Percentiles rank a stretch among this genome's conserved stretches.
Evolutionary conservation across 2,888 invertebrate species (phyloP).

Genomic region (Pachydiplax longipennis): DNA sequence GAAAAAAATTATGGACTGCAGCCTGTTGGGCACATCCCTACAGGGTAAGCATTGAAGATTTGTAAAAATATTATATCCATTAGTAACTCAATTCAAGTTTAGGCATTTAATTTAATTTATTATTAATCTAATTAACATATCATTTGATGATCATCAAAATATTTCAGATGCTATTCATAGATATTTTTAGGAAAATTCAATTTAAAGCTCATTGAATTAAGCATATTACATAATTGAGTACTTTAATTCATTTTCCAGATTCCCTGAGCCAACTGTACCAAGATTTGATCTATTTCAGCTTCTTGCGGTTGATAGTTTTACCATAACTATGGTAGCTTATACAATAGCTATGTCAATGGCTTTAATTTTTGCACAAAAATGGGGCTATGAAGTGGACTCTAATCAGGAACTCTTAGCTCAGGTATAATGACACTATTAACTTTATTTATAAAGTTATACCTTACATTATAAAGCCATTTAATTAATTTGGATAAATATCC

Average conservation of each 20-base stretch:
- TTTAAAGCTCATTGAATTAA: too few relatives aligned
- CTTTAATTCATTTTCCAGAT: slow-evolving; percentile 49
- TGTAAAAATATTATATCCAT: too few relatives aligned
- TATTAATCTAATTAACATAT: not conserved
- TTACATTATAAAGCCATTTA: not conserved
- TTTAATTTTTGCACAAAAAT: slow-evolving; percentile 58
- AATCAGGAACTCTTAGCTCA: slow-evolving; percentile 57
- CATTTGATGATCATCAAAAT: too few relatives aligned
- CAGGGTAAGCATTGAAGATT: slow-evolving; percentile 62
- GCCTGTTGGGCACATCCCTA: slow-evolving; percentile 74
- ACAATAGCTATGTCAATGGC: slow-evolving; percentile 58
- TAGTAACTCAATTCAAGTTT: too few relatives aligned
- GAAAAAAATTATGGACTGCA: slow-evolving; percentile 63
- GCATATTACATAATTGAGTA: too few relatives aligned
- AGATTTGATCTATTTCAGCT: slow-evolving; percentile 48
- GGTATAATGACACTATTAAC: slow-evolving; percentile 51
- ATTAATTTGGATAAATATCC: too few relatives aligned
- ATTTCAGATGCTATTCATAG: too few relatives aligned
- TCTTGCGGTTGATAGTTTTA: slow-evolving; percentile 48
- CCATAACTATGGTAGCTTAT: slow-evolving; percentile 56
- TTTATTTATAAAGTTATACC: not conserved
- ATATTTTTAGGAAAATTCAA: too few relatives aligned
- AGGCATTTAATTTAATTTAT: not conserved
- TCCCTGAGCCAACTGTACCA: slow-evolving; percentile 54
- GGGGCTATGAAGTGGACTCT: slow-evolving; percentile 56